These are phyloP conservation scores for Anisognathus igniventris DNA, from an alignment of 2,797 vertebrate species.

Conservation along the genomic window DNA sequence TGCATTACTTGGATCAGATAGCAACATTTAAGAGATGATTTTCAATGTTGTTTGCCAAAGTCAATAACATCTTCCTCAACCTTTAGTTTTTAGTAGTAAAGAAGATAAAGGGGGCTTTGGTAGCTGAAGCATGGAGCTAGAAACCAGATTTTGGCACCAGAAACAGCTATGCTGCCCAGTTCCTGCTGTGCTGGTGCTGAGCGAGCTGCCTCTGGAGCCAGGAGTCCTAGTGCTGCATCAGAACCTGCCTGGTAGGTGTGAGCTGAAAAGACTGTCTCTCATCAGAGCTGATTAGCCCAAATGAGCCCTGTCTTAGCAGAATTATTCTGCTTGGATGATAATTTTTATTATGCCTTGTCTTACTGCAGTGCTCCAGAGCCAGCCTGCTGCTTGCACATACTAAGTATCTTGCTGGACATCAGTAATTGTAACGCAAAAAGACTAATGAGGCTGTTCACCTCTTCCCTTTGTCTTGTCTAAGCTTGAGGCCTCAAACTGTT, in stretches of 20 bases:
- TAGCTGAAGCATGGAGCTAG: not conserved
- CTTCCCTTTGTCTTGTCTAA: not conserved
- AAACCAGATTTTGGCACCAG: not conserved
- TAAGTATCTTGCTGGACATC: not conserved
- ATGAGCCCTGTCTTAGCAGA: not conserved
- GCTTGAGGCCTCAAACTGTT: not conserved
- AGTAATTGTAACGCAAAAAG: not conserved
- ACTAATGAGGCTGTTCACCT: not conserved
- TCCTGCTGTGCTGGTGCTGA: not conserved
- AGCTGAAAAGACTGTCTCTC: not conserved
- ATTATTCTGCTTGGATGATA: not conserved
- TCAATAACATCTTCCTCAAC: not conserved
- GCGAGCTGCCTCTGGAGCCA: not conserved
- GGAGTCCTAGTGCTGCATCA: not conserved
- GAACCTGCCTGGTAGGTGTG: constrained; percentile 17
- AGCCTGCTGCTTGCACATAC: not conserved
- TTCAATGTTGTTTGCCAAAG: not conserved
- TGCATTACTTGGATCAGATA: not conserved
- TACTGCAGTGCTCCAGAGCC: not conserved
- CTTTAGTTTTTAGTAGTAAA: not conserved
- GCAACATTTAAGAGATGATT: not conserved
- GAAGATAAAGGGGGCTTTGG: not conserved
- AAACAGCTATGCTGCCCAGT: accelerated
- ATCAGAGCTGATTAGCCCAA: constrained; percentile 2
- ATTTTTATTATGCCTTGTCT: not conserved